A percentile compares a stretch with the other conserved stretches of the same genome.
phyloP scores from a whole-genome alignment of 2,797 vertebrate species.

The Syndactyla subalaris region DNA sequence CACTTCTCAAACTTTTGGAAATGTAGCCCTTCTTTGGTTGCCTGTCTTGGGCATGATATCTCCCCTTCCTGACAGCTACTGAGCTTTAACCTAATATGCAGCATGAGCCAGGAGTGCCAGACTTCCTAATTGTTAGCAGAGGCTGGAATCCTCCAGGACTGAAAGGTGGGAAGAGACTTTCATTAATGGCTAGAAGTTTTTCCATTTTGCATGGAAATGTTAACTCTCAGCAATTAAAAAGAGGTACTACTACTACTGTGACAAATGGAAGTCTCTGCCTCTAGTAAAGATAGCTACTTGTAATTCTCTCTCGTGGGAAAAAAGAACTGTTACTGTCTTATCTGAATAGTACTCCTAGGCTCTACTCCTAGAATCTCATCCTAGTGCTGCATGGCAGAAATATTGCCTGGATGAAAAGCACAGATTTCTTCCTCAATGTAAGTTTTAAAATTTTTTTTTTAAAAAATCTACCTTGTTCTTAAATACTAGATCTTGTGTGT shows the following conservation, averaged over 20 bases:
- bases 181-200: not conserved
- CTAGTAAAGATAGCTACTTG: not conserved
- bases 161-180: not conserved
- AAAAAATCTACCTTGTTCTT: not conserved
- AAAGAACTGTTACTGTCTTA: not conserved
- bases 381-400: not conserved
- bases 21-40: not conserved
- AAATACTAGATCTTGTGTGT: not conserved
- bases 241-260: not conserved
- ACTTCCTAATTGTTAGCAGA: not conserved
- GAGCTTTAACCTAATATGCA: not conserved
- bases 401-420: not conserved
- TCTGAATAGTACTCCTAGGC: not conserved
- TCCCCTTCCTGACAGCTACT: constrained; percentile 10
- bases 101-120: not conserved
- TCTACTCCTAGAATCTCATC: not conserved
- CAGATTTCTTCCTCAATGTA: not conserved
- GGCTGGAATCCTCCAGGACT: not conserved
- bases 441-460: not conserved
- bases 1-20: constrained; percentile 7
- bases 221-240: constrained; percentile 30
- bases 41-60: not conserved
- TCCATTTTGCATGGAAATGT: not conserved
- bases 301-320: not conserved
- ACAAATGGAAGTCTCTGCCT: not conserved